Percentiles rank a stretch among this genome's conserved stretches.
Evolutionary conservation across 2,888 invertebrate species (phyloP).

Genomic region (Watsonalla binaria): DNA sequence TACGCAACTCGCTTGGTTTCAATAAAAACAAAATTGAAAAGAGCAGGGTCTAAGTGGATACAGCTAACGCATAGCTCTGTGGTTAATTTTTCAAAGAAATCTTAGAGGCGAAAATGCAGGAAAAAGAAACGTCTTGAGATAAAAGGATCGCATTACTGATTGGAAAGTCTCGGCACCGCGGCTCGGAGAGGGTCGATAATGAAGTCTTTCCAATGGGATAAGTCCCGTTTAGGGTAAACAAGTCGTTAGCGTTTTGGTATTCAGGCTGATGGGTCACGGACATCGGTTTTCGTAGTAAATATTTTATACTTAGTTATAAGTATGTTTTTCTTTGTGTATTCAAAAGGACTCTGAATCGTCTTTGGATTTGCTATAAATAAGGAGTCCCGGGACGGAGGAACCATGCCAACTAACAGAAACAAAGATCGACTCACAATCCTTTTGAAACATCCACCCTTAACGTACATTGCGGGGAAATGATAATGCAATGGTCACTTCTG

Average conservation of each 20-base stretch:
- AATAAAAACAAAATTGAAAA: too few species aligned
- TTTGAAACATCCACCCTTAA: slow-evolving; percentile 58
- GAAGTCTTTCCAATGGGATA: slow-evolving; percentile 27
- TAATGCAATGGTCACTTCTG: slow-evolving; percentile 77
- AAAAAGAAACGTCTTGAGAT: slow-evolving; percentile 9
- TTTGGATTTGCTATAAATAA: slow-evolving; percentile 54
- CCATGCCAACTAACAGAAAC: slow-evolving; percentile 76
- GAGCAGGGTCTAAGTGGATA: too few species aligned
- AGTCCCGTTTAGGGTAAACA: slow-evolving; percentile 67
- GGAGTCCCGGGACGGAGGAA: slow-evolving; percentile 66
- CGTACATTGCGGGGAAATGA: slow-evolving; percentile 56
- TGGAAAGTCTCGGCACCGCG: slow-evolving; percentile 16
- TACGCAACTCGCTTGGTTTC: too few species aligned
- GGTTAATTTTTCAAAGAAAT: background rate
- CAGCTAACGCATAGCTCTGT: too few species aligned
- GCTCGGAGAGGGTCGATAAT: slow-evolving; percentile 22
- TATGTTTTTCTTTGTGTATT: slow-evolving; percentile 43
- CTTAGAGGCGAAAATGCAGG: slow-evolving; percentile 2
- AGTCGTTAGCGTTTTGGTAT: slow-evolving; percentile 48
- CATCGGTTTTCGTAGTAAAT: background rate
- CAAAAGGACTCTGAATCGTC: slow-evolving; percentile 79
- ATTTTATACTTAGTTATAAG: slow-evolving; percentile 12
- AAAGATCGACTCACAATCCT: slow-evolving; percentile 78
- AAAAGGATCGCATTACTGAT: slow-evolving; percentile 33
- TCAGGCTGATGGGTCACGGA: background rate